Percentiles rank a stretch among this genome's conserved stretches.
Conservation (phyloP, 2,113 vertebrate genomes). For the Gymnarchus niloticus region DNA sequence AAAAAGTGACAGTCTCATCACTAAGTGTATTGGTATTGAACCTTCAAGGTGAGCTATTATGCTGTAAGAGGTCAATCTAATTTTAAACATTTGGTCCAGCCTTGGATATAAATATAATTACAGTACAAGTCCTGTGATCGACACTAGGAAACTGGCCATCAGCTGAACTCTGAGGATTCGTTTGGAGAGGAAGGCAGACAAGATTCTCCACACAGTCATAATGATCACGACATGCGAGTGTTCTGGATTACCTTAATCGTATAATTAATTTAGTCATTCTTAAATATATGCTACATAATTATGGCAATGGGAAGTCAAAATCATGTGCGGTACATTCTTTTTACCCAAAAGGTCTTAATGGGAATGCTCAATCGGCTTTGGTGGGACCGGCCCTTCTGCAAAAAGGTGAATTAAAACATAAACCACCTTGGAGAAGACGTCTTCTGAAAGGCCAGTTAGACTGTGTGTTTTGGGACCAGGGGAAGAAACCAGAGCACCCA, state of each 20-base stretch:
- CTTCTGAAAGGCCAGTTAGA: neutral
- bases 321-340: neutral
- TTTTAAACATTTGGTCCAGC: constrained; percentile 6
- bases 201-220: constrained; percentile 3
- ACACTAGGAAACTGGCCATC: neutral
- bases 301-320: neutral
- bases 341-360: neutral
- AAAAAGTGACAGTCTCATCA: neutral
- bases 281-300: constrained; percentile 9
- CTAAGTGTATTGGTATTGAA: neutral
- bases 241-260: neutral
- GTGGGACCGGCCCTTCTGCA: neutral
- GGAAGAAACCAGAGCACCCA: no score
- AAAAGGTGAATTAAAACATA: neutral
- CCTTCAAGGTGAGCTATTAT: neutral
- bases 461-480: no score
- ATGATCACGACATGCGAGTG: neutral
- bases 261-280: neutral
- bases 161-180: neutral
- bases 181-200: neutral
- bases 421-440: neutral
- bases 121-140: neutral
- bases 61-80: constrained; percentile 3
- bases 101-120: constrained; percentile 6
- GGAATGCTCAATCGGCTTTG: neutral